Base-by-base conservation (phyloP, 2,888 invertebrate species). In the Limnephilus lunatus region DNA sequence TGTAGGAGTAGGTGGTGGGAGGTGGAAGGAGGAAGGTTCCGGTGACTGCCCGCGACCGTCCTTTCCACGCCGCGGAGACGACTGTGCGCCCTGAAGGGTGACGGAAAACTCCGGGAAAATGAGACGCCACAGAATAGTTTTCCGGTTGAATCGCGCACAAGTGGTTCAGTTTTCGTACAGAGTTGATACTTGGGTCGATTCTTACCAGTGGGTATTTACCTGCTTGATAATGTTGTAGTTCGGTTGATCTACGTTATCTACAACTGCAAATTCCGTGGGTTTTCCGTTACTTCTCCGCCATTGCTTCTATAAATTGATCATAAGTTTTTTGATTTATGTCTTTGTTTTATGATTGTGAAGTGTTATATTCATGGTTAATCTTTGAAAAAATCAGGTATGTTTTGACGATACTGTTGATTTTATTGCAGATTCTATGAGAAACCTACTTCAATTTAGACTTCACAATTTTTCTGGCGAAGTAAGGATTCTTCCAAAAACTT, bases 41-140 rank as follows among this genome's bases (percentile, higher is more conserved):
- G 88, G 25, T 31, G 31, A 31, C 88, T n/a, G 35, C 35, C 44
- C 80, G 12, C 81, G 88, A 31, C 88, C 88, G 88, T 81, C 88
- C 88, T 89, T 89, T 89, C 88, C 80, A 80, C 88, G 35, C 15
- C 32, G 5, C 39, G 88, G 31, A 35, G 88, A 53, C 88, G 35
- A 88, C 35, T 31, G 7, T 7, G 9, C 7, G 68, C 68, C 25
- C 35, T 86, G 88, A 80, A 89, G 88, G 88, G 80, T 89, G 88
- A 89, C 88, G 88, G 88, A 39, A 31, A 25, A n/a, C 30, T 32
- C 88, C 31, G 32, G 88, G 35, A 39, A 35, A 89, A 35, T 81
- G 14, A 44, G 35, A 31, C 35, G 35, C 30, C 68, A 3, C 35
- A 32, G n/a, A 19, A 48, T 32, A 87, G 87, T 87, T 89, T 89